Conservation (phyloP, 2,888 invertebrate species). For the Caenorhabditis doughertyi region DNA sequence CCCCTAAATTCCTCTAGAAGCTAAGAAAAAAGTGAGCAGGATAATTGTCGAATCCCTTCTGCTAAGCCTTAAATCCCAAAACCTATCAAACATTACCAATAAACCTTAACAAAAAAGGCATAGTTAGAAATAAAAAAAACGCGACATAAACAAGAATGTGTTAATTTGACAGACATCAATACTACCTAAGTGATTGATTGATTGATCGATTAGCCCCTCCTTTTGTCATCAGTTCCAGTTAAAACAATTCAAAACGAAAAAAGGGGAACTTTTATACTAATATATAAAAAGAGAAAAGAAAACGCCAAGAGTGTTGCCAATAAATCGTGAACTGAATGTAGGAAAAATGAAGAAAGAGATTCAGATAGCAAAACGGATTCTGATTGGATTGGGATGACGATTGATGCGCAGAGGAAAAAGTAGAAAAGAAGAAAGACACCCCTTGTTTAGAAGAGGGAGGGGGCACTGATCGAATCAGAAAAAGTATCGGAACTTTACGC, state of each 20-base stretch:
- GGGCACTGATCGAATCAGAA: constrained; percentile 54
- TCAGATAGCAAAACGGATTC: constrained; percentile 51
- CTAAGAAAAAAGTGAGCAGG: no score
- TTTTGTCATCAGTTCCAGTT: constrained; percentile 21
- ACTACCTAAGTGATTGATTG: constrained; percentile 30
- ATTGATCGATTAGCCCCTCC: constrained; percentile 17
- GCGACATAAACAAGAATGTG: background rate
- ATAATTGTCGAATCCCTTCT: no score
- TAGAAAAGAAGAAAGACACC: background rate
- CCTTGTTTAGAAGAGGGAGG: no score
- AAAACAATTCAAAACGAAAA: constrained; percentile 8
- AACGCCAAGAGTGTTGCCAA: background rate
- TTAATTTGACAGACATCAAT: constrained; percentile 31
- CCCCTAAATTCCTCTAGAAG: no score
- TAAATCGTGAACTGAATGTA: constrained; percentile 4
- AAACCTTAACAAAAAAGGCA: background rate
- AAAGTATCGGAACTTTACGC: constrained; percentile 44
- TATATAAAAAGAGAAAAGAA: background rate
- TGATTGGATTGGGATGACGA: constrained; percentile 40
- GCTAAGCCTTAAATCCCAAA: no score
- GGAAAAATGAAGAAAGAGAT: constrained; percentile 20
- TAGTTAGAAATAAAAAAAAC: background rate
- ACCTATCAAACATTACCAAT: background rate
- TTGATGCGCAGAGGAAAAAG: constrained; percentile 19
- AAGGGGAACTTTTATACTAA: no score